phyloP scores from a whole-genome alignment of 2,797 vertebrate genomes.

The Sus cebifrons region DNA sequence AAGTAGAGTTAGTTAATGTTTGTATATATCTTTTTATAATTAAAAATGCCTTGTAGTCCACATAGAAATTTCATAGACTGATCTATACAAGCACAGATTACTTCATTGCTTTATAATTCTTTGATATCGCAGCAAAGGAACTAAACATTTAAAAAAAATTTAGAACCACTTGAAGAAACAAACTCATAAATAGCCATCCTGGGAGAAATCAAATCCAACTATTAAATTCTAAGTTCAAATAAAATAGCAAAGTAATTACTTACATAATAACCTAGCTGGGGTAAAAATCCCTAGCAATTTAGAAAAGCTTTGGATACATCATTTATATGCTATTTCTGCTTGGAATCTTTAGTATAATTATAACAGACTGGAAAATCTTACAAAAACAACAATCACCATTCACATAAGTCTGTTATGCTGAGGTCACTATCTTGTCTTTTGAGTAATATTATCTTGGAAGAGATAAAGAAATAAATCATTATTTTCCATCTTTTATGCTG shows the following conservation, averaged over 20 bases:
- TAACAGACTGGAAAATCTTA: neutral
- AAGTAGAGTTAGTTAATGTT: neutral
- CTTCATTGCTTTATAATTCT: neutral
- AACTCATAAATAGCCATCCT: neutral
- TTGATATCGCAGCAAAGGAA: neutral
- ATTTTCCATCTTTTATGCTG: neutral
- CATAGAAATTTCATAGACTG: neutral
- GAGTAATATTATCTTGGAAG: neutral
- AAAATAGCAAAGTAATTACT: conserved; percentile 1
- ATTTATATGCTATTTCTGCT: neutral
- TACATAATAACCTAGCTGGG: neutral
- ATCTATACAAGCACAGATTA: neutral
- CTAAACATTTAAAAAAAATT: neutral
- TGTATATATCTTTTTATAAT: neutral
- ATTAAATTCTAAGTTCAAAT: neutral
- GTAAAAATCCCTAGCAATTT: neutral
- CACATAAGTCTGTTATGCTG: neutral
- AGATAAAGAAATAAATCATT: neutral
- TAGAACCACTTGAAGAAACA: neutral
- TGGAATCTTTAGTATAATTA: neutral
- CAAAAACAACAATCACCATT: neutral
- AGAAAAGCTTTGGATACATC: neutral
- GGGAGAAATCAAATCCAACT: neutral
- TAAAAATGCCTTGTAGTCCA: neutral
- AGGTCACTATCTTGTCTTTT: neutral